A percentile compares a stretch with the other conserved stretches of the same genome.
phyloP scores from a whole-genome alignment of 2,888 invertebrate species.

The Ypsolopha scabrella region DNA sequence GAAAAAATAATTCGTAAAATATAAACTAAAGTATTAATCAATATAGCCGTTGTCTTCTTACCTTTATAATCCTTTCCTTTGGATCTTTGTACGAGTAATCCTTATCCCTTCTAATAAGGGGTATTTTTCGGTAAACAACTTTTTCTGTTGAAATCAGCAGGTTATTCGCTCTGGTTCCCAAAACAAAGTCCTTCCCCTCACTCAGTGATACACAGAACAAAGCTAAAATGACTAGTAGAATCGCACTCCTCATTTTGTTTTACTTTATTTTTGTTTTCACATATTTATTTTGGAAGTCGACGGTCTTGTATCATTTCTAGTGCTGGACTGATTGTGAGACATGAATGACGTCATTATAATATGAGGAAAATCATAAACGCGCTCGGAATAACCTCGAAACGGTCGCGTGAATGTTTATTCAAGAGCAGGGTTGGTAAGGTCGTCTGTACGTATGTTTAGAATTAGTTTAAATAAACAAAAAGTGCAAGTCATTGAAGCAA shows the following conservation, averaged over 20 bases:
- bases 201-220: slow-evolving; percentile 27
- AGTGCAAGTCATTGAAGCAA: too few relatives aligned
- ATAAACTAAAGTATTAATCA: too few relatives aligned
- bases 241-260: not conserved
- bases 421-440: too few relatives aligned
- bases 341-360: not conserved
- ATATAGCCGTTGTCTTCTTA: slow-evolving; percentile 13
- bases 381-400: too few relatives aligned
- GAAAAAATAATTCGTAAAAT: too few relatives aligned
- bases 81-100: slow-evolving; percentile 46
- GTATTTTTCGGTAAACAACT: slow-evolving; percentile 32
- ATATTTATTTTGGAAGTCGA: too few relatives aligned
- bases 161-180: slow-evolving; percentile 46
- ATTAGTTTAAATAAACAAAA: too few relatives aligned
- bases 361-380: not conserved
- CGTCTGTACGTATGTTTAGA: too few relatives aligned
- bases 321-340: too few relatives aligned
- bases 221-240: slow-evolving; percentile 25
- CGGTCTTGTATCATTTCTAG: too few relatives aligned
- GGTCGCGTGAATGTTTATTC: too few relatives aligned
- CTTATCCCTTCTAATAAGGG: slow-evolving; percentile 43
- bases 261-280: too few relatives aligned
- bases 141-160: slow-evolving; percentile 50
- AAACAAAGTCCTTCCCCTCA: slow-evolving; percentile 44
- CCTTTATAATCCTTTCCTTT: slow-evolving; percentile 50